phyloP scores from a whole-genome alignment of 2,888 invertebrate genomes.

The Formica aserva region DNA sequence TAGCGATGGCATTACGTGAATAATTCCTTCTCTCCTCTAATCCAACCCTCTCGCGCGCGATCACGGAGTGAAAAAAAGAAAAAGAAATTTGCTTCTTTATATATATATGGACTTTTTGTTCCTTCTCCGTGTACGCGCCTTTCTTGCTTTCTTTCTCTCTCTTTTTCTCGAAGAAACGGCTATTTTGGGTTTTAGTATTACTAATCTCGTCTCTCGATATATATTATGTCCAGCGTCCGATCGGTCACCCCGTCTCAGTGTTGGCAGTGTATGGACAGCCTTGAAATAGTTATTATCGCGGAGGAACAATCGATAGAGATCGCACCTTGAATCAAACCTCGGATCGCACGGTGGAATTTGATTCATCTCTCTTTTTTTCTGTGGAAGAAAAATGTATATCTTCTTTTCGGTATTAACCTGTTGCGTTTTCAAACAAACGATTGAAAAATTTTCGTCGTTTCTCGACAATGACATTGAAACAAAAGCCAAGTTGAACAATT shows the following conservation, averaged over 20 bases:
- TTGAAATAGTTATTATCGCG: conserved; percentile 42
- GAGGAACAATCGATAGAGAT: conserved; percentile 27
- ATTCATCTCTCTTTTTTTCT: neutral
- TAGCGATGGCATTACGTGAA: conserved; percentile 70
- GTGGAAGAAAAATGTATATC: neutral
- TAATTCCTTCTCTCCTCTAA: conserved; percentile 28
- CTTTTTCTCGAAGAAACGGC: conserved; percentile 56
- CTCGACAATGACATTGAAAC: neutral
- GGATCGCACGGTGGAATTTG: conserved; percentile 29
- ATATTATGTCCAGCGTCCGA: conserved; percentile 48
- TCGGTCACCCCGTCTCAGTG: conserved; percentile 42
- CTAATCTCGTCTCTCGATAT: conserved; percentile 65
- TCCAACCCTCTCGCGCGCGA: conserved; percentile 25
- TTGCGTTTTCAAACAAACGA: neutral
- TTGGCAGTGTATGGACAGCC: conserved; percentile 66
- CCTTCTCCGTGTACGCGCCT: conserved; percentile 32
- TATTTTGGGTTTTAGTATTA: conserved; percentile 84
- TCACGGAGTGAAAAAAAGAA: conserved; percentile 50
- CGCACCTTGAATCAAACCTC: neutral
- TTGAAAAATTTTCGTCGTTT: neutral
- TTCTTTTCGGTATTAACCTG: neutral
- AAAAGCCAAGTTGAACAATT: neutral
- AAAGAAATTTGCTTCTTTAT: conserved; percentile 14
- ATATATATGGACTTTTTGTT: neutral
- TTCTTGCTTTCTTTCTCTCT: conserved; percentile 10